These are phyloP conservation scores for Aphrocallistes beatrix DNA, from an alignment of 37 sponge, comb jelly and placozoan genomes.

Conservation along the genomic window DNA sequence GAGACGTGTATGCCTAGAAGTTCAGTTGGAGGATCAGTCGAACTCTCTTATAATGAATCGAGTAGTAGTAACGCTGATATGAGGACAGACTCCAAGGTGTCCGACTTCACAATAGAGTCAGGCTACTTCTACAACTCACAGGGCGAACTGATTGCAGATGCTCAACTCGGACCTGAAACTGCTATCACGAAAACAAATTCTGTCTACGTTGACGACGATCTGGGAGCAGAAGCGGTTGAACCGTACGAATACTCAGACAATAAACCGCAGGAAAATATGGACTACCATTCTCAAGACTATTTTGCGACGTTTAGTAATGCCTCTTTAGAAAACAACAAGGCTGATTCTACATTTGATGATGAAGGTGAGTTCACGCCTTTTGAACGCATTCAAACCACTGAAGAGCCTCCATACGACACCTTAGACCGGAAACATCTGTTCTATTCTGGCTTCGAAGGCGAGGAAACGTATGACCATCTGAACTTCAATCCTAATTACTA, in stretches of 20 bases:
- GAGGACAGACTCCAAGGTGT: constrained; percentile 11
- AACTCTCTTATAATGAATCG: not conserved
- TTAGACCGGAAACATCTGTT: not conserved
- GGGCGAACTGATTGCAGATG: not conserved
- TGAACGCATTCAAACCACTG: not conserved
- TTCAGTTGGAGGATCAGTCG: not conserved
- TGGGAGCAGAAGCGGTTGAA: too few species aligned
- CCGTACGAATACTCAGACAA: not conserved
- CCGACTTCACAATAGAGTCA: constrained; percentile 11
- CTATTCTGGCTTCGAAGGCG: not conserved
- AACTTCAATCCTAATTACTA: not conserved
- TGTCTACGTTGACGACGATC: not conserved
- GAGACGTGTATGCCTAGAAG: not conserved
- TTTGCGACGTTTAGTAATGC: not conserved
- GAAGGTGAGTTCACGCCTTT: not conserved
- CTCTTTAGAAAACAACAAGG: not conserved
- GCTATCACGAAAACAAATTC: not conserved
- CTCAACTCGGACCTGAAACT: not conserved
- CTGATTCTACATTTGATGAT: constrained; percentile 16
- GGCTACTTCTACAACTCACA: not conserved
- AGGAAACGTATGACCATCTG: constrained; percentile 5
- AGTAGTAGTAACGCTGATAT: constrained; percentile 1
- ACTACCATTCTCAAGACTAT: not conserved
- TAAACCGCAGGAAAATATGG: not conserved
- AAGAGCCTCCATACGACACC: not conserved